These are phyloP conservation scores for Unio delphinus DNA, from an alignment of 2,888 invertebrate genomes.

Conservation along the genomic window DNA sequence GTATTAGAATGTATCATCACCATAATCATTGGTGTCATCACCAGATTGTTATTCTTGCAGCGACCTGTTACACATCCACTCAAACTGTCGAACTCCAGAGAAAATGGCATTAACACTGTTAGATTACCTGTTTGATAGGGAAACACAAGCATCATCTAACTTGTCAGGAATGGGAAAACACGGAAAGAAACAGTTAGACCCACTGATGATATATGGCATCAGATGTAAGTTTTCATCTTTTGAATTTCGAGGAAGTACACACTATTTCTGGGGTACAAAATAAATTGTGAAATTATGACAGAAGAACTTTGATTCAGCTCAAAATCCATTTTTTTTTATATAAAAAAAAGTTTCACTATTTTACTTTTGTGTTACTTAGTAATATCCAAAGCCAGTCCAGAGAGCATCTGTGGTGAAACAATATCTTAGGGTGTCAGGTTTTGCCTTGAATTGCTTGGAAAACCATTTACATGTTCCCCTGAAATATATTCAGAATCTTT, in stretches of 20 bases:
- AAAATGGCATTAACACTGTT: conserved; percentile 75
- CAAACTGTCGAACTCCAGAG: conserved; percentile 74
- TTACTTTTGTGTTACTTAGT: background rate
- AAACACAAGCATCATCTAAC: conserved; percentile 74
- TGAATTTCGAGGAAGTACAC: background rate
- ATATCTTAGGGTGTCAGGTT: too few relatives aligned
- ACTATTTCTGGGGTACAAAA: background rate
- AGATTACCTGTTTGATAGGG: conserved; percentile 74
- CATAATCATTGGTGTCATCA: too few relatives aligned
- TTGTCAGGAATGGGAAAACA: conserved; percentile 75
- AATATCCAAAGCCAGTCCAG: too few relatives aligned
- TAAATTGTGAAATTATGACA: too few relatives aligned
- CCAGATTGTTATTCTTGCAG: conserved; percentile 38
- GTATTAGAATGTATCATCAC: too few relatives aligned
- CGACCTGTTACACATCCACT: conserved; percentile 74
- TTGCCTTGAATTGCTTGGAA: too few relatives aligned
- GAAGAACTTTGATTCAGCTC: background rate
- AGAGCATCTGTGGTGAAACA: too few relatives aligned
- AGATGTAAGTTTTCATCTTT: conserved; percentile 64
- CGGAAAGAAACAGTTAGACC: conserved; percentile 74
- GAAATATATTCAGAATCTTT: too few relatives aligned
- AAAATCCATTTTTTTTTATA: background rate
- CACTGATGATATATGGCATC: conserved; percentile 73
- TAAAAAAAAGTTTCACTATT: background rate
- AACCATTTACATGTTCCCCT: too few relatives aligned